phyloP scores from a whole-genome alignment of 2,888 invertebrate genomes.

The Metallyticus violacea region DNA sequence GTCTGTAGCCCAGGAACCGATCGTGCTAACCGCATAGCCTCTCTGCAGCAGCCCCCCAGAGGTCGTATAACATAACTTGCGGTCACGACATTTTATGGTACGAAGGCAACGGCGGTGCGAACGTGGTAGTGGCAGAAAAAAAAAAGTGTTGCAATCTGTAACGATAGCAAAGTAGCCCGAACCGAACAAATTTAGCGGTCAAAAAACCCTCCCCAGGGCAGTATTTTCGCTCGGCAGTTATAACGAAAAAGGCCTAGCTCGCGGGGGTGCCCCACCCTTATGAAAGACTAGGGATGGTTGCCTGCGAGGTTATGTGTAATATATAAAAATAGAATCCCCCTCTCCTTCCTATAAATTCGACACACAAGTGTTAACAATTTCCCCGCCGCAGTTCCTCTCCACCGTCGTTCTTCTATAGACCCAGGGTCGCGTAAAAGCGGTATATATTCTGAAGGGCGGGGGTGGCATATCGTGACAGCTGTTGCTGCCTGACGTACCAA shows the following conservation, averaged over 20 bases:
- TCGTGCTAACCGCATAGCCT: background rate
- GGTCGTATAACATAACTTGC: conserved; percentile 27
- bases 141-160: background rate
- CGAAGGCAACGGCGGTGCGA: background rate
- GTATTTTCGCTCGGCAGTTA: conserved; percentile 1
- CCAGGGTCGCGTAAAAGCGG: background rate
- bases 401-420: conserved; percentile 18
- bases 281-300: background rate
- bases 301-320: conserved; percentile 19
- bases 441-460: background rate
- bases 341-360: conserved; percentile 29
- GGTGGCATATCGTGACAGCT: background rate
- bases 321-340: conserved; percentile 22
- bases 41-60: background rate
- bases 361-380: conserved; percentile 33
- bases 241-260: background rate
- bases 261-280: too few relatives aligned
- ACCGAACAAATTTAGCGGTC: conserved; percentile 24
- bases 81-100: conserved; percentile 29
- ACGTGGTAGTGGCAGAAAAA: background rate
- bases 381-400: background rate
- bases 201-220: conserved; percentile 3
- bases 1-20: background rate
- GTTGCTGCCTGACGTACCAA: background rate
- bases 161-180: conserved; percentile 21